phyloP scores from a whole-genome alignment of 2,113 vertebrate species.

The Glaucomys volans region DNA sequence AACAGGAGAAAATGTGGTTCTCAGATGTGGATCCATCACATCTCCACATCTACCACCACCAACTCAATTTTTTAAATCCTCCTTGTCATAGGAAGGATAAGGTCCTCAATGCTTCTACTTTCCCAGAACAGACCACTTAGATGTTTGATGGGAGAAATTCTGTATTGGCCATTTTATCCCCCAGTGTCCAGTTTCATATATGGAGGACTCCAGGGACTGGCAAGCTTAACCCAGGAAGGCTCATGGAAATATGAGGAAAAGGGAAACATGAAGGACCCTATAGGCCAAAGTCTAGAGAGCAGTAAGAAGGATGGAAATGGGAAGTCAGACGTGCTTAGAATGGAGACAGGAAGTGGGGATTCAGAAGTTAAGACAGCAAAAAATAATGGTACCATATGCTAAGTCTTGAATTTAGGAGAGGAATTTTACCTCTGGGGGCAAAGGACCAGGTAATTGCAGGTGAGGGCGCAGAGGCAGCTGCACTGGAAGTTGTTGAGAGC shows the following conservation, averaged over 20 bases:
- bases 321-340: not conserved
- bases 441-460: not conserved
- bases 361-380: not conserved
- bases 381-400: not conserved
- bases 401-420: not conserved
- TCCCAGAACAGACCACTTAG: not conserved
- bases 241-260: not conserved
- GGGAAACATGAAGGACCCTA: not conserved
- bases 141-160: not conserved
- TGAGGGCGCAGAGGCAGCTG: not conserved
- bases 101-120: not conserved
- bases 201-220: not conserved
- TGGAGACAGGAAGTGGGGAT: not conserved
- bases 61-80: not conserved
- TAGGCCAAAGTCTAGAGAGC: not conserved
- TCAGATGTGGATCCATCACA: not conserved
- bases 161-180: not conserved
- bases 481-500: not conserved
- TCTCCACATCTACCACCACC: too few species aligned
- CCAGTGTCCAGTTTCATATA: not conserved
- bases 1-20: not conserved
- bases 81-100: not conserved
- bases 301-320: not conserved
- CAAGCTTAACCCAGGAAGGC: not conserved
- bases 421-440: not conserved